These are phyloP conservation scores for Phalangium opilio DNA, from an alignment of 2,888 invertebrate species.

Conservation along the genomic window DNA sequence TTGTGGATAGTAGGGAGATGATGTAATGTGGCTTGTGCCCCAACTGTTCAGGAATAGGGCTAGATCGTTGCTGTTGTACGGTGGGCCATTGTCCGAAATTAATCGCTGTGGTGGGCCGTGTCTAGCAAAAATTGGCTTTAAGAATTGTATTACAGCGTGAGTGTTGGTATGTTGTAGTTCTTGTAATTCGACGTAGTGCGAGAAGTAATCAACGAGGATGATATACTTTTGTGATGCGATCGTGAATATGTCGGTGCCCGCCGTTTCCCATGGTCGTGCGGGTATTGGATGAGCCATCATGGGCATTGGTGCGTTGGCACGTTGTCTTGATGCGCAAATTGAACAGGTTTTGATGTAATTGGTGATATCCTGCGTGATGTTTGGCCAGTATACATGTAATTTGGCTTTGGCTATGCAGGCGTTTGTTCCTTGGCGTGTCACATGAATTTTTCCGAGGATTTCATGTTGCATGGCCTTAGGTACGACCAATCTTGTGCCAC, in stretches of 20 bases:
- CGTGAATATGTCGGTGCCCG: no score
- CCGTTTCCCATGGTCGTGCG: no score
- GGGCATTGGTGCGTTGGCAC: background rate
- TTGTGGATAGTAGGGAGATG: no score
- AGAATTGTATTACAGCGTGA: slow-evolving; percentile 1
- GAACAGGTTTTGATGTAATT: no score
- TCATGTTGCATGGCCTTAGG: slow-evolving; percentile 1
- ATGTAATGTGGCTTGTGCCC: no score
- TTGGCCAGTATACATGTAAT: slow-evolving; percentile 5
- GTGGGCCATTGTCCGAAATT: slow-evolving; percentile 1
- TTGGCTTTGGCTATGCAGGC: slow-evolving; percentile 4
- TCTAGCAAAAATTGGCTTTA: slow-evolving; percentile 4
- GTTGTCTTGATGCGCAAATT: no score
- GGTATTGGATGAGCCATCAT: background rate
- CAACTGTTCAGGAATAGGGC: background rate
- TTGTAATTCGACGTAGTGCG: no score
- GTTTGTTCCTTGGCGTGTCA: slow-evolving; percentile 1
- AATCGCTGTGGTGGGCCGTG: slow-evolving; percentile 1
- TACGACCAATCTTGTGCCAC: slow-evolving; percentile 2
- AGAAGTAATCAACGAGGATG: no score
- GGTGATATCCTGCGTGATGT: background rate
- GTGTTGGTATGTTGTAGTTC: background rate
- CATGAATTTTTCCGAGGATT: slow-evolving; percentile 2
- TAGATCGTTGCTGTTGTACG: background rate
- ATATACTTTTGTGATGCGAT: no score